Base-by-base conservation (phyloP, 2,113 vertebrate genomes). In the Hydrochoerus hydrochaeris region DNA sequence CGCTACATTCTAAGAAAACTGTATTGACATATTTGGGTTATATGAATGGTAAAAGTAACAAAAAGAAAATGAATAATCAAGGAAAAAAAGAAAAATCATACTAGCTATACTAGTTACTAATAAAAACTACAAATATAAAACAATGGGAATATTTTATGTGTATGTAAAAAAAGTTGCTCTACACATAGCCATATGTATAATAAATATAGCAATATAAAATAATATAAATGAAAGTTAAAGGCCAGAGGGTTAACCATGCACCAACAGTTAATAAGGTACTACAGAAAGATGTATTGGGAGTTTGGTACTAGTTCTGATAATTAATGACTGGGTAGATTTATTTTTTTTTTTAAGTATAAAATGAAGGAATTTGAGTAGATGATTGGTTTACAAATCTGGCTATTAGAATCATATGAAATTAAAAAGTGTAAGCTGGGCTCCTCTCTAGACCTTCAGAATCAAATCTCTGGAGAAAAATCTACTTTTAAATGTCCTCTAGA, bases 331-430 rank as follows among this genome's bases (percentile, higher is more conserved):
- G 35, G 44, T 26, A 73, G 35, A 30, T 85, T 86, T 38, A 26
- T 58, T n/a, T 90, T 30, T 78, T 30, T 78, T 52, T 52, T 52
- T 49, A 32, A 54, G 35, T 38, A 71, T 88, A 78, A 93, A 96
- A 65, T 20, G 8, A 94, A 91, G 38, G 3, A 41, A 8, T 38
- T 63, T n/a, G 19, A 71, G 62, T 22, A 95, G 60, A 75, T 30
- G 38, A n/a, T 81, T 28, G 38, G 49, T 26, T 63, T 86, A 60
- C 38, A 92, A 94, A 85, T 73, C 60, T 93, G 83, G 62, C 12
- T 67, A 32, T 49, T 13, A 93, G 69, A 85, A 83, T 83, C 92
- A 95, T 28, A 57, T 85, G 54, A 69, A 60, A 93, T 87, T 49
- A 65, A 49, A 88, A 35, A 57, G 22, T 46, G 85, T 49, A 49